Evolutionary conservation across 2,888 invertebrate species (phyloP), one percentile per base, ranked within the genome.

Genomic region (Noctua pronuba): DNA sequence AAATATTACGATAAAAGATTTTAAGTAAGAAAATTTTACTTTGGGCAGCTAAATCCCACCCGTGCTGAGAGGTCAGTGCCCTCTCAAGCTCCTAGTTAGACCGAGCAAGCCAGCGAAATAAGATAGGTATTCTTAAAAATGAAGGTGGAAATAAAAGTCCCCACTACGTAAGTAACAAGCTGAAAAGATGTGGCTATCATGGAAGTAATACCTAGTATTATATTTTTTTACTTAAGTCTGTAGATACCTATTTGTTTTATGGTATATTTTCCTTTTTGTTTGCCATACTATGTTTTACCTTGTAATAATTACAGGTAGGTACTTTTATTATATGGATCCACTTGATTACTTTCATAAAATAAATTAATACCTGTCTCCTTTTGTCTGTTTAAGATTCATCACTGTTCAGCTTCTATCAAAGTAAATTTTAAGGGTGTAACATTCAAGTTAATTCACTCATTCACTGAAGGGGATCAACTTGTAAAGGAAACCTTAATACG

Each of bases 71-170:
- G 83, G 65, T 86, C 73, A 83, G 62, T 68, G 64, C 21, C 41
- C 79, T 71, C 41, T 70, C n/a, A 3, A 77, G 65, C 72, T 67
- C 31, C 64, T 66, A 80, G 76, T 77, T 77, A 73, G 67, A 70
- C 62, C 41, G 64, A 75, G 49, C 72, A 46, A 83, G 86, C 69
- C 69, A 72, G 65, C 62, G 68, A 77, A 83, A 77, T 76, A 73
- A 83, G 70, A 77, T 66, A 52, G 66, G 69, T 75, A 75, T 78
- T 75, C 35, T 73, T 68, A 71, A 71, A 82, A 80, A 86, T 78
- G 41, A 83, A 79, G 70, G 55, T 79, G 55, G 31, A 70, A 82
- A 77, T 85, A 55, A 71, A 69, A 75, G 74, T 35, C 52, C 35
- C 16, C 44, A 52, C 28, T 44, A 77, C 65, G 60, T 71, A 84